Percentiles rank a stretch among this genome's conserved stretches.
Conservation (phyloP, 2,888 invertebrate species). For the Notodonta dromedarius region DNA sequence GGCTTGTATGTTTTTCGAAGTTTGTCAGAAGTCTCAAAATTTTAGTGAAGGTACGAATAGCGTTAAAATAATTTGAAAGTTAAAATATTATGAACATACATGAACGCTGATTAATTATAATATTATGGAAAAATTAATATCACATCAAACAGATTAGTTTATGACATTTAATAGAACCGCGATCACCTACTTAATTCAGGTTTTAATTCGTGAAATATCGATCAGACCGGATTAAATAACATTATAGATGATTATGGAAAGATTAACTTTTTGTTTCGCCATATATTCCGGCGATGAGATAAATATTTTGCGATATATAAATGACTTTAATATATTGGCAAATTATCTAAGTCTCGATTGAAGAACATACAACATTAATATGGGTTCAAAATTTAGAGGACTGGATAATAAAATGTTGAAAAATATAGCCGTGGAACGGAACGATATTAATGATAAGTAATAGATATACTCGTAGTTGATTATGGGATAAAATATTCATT, state of each 20-base stretch:
- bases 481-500: background rate
- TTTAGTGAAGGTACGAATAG: background rate
- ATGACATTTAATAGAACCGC: slow-evolving; percentile 29
- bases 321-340: background rate
- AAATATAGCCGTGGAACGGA: background rate
- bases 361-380: background rate
- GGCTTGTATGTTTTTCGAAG: too few species aligned
- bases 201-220: slow-evolving; percentile 19
- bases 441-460: slow-evolving; percentile 14
- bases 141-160: slow-evolving; percentile 17
- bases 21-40: too few species aligned
- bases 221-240: slow-evolving; percentile 18
- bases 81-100: slow-evolving; percentile 4
- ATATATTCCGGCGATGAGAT: background rate
- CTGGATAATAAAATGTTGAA: background rate
- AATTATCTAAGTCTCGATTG: background rate
- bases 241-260: slow-evolving; percentile 10
- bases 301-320: slow-evolving; percentile 3
- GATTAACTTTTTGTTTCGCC: slow-evolving; percentile 5
- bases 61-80: slow-evolving; percentile 28
- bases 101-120: slow-evolving; percentile 6
- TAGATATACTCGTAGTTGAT: too few species aligned
- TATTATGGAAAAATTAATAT: slow-evolving; percentile 24
- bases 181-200: slow-evolving; percentile 13
- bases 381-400: background rate